Base-by-base conservation (phyloP, 2,113 vertebrate species). In the Microtus richardsoni region DNA sequence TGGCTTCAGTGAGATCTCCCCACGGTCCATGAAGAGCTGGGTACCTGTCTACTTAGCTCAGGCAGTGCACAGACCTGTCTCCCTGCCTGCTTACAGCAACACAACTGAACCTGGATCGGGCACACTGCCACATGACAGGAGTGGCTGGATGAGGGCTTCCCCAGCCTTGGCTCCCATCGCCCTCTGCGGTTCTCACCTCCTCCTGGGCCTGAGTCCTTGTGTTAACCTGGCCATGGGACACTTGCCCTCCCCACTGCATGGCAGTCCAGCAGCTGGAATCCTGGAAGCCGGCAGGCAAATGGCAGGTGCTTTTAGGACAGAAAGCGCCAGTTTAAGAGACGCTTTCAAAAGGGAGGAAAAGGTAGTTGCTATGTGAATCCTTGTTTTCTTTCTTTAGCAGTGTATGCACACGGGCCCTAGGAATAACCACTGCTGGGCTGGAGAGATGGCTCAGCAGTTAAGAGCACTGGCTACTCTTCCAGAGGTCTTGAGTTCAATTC, bases 101-200 rank as follows among this genome's bases (percentile, higher is more conserved):
- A 52, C 64, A 36, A 14, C 28, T 0, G 4, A 52, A 95, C 86
- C 92, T 24, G 78, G 94, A 96, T 97, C 52, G 95, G 89, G 91
- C 36, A 0, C 11, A 4, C 58, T 1, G 75, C 94, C 92, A 88
- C 85, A 60, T 84, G 16, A 74, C 8, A 70, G 91, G 93, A 19
- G 78, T 49, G 73, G 17, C 52, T 14, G 28, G 85, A 13, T 85
- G 79, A 71, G 28, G 70, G 28, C 39, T 82, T 80, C 36, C 54
- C 79, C 24, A n/a, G 94, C 33, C 79, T 73, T 36, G 75, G 66
- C n/a, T 86, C 73, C 36, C 11, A 0, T n/a, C 24, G 36, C 73
- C 24, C 47, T 62, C 77, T 52, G 13, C 19, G 47, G 24, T 64
- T 90, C 66, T 70, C 3, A 3, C n/a, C 83, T 95, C 92, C 49